Base-by-base conservation (phyloP, 2,888 invertebrate genomes). In the Pomacea canaliculata region DNA sequence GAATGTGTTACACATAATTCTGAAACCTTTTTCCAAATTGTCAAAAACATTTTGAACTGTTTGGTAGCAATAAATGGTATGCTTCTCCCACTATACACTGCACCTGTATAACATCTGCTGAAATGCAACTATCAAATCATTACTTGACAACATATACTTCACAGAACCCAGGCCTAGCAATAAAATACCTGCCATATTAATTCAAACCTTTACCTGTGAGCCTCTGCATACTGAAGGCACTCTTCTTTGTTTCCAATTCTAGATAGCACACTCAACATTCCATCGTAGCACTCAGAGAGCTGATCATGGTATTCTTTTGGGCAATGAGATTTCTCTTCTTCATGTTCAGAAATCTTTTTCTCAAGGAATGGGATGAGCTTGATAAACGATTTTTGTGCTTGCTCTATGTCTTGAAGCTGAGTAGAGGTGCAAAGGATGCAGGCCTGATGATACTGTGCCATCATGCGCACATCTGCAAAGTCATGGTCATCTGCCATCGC, bases 161-260 rank as follows among this genome's bases (percentile, higher is more conserved):
- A 7, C 51, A 56, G 16, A 56, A 16, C 4, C 51, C 16, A 56
- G 16, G 51, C 8, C 51, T n/a, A 16, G 51, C 51, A 56, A 56
- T 56, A 56, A 56, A 56, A 56, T 56, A 10, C 51, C 51, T 56
- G 10, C 16, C 51, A 16, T 7, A 13, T 56, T 13, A 56, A 56
- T 16, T 56, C 12, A 56, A 8, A 56, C 51, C 10, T 56, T 12
- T 48, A 69, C 74, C 74, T 73, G 27, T 80, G 84, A 12, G 85
- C 84, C 73, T 90, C 90, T 4, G 89, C 86, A 81, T 84, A 89
- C 76, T 86, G 84, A 63, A 89, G 77, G 79, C 87, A 85, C 51
- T 86, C 86, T 19, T 88, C 85, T 60, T 87, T 87, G 74, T 84
- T 83, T 27, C 87, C 87, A 12, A 87, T 80, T 71, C 86, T 85